Conservation (phyloP, 2,797 vertebrate genomes). For the Miichthys miiuy region DNA sequence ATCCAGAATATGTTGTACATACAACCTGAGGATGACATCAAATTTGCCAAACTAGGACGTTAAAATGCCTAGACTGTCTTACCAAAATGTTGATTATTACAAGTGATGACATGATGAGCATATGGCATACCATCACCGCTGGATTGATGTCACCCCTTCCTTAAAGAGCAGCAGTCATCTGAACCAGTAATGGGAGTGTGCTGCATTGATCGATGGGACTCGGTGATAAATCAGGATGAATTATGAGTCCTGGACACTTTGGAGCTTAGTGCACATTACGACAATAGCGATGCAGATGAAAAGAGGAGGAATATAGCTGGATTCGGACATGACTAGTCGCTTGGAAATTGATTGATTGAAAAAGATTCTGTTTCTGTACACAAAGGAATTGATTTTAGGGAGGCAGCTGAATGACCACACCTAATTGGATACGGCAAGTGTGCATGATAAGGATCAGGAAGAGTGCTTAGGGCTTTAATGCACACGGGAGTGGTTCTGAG, state of each 20-base stretch:
- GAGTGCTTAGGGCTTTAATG: conserved; percentile 50
- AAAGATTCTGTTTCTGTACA: conserved; percentile 25
- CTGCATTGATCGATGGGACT: conserved; percentile 61
- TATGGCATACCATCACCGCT: conserved; percentile 5
- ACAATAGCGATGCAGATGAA: conserved; percentile 21
- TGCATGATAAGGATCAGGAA: conserved; percentile 45
- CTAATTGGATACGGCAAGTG: conserved; percentile 65
- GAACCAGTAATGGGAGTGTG: conserved; percentile 58
- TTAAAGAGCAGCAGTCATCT: conserved; percentile 58
- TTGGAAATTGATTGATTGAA: conserved; percentile 5
- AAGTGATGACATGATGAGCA: conserved; percentile 18
- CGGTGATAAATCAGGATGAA: conserved; percentile 52
- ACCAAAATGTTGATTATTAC: conserved; percentile 16
- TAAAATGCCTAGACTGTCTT: not conserved
- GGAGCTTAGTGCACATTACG: conserved; percentile 2
- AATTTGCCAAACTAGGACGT: not conserved
- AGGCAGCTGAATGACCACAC: conserved; percentile 64
- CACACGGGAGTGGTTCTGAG: conserved; percentile 16
- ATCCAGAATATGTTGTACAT: not conserved
- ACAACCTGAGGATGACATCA: not conserved
- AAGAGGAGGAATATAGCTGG: not conserved
- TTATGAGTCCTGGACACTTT: conserved; percentile 16
- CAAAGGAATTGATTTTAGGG: conserved; percentile 63
- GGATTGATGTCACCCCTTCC: conserved; percentile 62
- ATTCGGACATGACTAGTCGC: not conserved